Evolutionary conservation across 1,140 invertebrate genomes (phyloP).

Genomic region (Thalassaphorura encarpata): DNA sequence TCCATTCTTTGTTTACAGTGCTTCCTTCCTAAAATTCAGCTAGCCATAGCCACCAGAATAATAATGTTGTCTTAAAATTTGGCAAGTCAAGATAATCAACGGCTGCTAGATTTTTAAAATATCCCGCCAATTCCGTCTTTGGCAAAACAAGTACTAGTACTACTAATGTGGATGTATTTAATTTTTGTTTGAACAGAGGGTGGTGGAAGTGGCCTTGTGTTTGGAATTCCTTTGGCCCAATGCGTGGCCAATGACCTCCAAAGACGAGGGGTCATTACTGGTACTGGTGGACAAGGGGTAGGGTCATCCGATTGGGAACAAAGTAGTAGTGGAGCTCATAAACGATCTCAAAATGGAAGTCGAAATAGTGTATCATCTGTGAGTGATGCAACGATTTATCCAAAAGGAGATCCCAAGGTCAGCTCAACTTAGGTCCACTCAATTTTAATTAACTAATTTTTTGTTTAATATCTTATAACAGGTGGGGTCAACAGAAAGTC

Average conservation of each 20-base stretch:
- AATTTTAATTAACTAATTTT: too few species aligned
- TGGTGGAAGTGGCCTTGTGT: constrained; percentile 49
- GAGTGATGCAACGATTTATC: constrained; percentile 46
- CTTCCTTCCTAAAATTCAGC: too few species aligned
- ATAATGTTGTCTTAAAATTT: too few species aligned
- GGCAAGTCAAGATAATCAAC: too few species aligned
- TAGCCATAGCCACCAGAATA: too few species aligned
- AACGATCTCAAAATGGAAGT: constrained; percentile 51
- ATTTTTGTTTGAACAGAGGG: not conserved
- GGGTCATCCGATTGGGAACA: constrained; percentile 12
- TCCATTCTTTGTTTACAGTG: too few species aligned
- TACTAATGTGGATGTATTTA: not conserved
- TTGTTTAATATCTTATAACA: not conserved
- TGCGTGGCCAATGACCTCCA: constrained; percentile 63
- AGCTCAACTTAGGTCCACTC: not conserved
- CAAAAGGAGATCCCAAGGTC: not conserved
- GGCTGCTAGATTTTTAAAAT: too few species aligned
- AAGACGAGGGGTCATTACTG: constrained; percentile 1
- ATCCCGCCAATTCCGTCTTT: not conserved
- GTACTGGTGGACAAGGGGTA: constrained; percentile 3
- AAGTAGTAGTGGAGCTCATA: constrained; percentile 7
- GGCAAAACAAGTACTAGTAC: constrained; percentile 2
- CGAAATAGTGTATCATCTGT: constrained; percentile 57
- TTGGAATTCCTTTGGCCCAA: constrained; percentile 67
- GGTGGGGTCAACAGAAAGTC: constrained; percentile 25